Evolutionary conservation across 64 coral and sea anemone species (phyloP), one percentile per base, ranked within the genome.

Genomic region (Montipora cactus): DNA sequence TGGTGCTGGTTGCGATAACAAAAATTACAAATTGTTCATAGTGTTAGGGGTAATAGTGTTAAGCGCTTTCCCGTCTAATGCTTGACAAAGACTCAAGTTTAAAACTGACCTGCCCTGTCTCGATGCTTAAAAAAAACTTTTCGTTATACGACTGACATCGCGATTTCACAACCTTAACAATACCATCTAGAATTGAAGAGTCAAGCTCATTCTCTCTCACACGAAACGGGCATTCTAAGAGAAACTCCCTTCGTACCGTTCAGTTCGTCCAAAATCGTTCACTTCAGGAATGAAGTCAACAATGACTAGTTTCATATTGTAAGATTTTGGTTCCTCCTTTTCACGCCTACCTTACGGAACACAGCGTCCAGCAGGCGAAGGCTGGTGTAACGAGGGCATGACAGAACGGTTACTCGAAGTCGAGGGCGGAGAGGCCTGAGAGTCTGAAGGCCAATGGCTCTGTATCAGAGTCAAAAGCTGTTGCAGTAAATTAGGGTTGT

Each of bases 281-380:
- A 89, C 87, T 61, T 89, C 47, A 22, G 16, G 47, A 77, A 89
- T 75, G 28, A 44, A 89, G 22, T 89, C 74, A 76, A 89, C 70
- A n/a, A 89, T 77, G 25, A 89, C 87, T 47, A 89, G 28, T 58
- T 74, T 89, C 71, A 89, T 89, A 16, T 75, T 21, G 58, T 89
- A 89, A 2, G 87, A 53, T 89, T 89, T 89, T 77, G 49, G 67
- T 53, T 75, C 70, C 51, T 12, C 53, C 50, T 77, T 89, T 44
- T 89, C 78, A 19, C 87, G 49, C 5, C 87, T 58, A 49, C 66
- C 71, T 9, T 89, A 77, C 12, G 71, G 87, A 21, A 28, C 72
- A 44, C 28, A 75, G 47, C 53, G 67, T 89, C 87, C 49, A 25
- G 47, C 22, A 25, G 87, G 51, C 25, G 74, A 89, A 61, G 51